Evolutionary conservation across 1,140 invertebrate species (phyloP), one percentile per base, ranked within the genome.

Genomic region (Cydia fagiglandana): DNA sequence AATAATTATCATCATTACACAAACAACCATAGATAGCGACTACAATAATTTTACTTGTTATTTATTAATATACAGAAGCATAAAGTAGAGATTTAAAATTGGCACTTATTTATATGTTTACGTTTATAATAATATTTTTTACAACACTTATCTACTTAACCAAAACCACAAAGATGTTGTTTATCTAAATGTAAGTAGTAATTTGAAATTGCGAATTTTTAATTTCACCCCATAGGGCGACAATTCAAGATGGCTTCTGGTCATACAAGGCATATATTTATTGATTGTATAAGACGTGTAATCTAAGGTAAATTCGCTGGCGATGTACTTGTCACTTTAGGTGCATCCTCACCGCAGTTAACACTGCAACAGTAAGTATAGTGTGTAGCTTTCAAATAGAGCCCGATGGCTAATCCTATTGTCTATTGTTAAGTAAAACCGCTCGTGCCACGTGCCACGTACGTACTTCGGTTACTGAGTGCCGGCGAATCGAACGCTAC

Each of bases 71-170:
- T 61, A 61, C 56, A 61, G 56, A 61, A 12, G 56, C 20, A 24
- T 56, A 56, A 56, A 7, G 10, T 24, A 61, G 15, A 9, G 56
- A 61, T 61, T 24, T 61, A 24, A 61, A 61, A 61, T 61, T 61
- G 56, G 56, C 56, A 61, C 56, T 61, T 61, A 61, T 61, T 61
- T 61, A 61, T 61, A 61, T 61, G 6, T 24, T 24, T 61, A 61
- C 0, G 20, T 53, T 24, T 61, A 24, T 17, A 17, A n/a, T 61
- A 24, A 61, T 61, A 61, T 0, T 61, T 61, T 61, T 61, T 24
- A 61, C 56, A 24, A 12, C n/a, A 53, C 20, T 4, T 61, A 24
- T 2, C 15, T 61, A 61, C 56, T 24, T 61, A 61, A 61, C 56
- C 20, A 61, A 24, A 56, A 47, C 45, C 45, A 47, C 10, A 15